Percentiles rank a stretch among this genome's conserved stretches.
phyloP scores from a whole-genome alignment of 2,797 vertebrate species.

The Diglossa cyanea region DNA sequence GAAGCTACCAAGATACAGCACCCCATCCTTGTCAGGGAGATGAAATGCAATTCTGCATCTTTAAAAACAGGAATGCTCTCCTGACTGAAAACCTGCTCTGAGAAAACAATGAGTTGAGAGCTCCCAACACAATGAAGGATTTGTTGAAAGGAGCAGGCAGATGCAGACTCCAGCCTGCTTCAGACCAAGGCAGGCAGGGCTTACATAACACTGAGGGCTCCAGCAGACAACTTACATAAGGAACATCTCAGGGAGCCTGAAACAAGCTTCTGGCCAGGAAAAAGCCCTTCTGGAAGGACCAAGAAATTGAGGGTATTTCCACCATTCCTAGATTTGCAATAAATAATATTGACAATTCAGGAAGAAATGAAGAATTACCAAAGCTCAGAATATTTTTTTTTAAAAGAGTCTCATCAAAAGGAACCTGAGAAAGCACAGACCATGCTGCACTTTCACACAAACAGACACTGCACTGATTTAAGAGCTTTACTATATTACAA shows the following conservation, averaged over 20 bases:
- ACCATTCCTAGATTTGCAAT: not conserved
- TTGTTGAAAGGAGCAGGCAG: not conserved
- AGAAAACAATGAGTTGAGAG: not conserved
- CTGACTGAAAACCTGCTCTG: not conserved
- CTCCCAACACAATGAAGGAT: not conserved
- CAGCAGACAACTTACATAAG: constrained; percentile 1
- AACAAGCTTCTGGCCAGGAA: not conserved
- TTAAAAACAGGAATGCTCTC: not conserved
- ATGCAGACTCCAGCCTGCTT: not conserved
- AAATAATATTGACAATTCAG: not conserved
- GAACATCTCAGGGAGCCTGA: not conserved
- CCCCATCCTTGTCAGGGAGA: not conserved
- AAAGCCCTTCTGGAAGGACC: not conserved
- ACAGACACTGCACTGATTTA: not conserved
- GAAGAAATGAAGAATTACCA: not conserved
- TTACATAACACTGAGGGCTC: constrained; percentile 42
- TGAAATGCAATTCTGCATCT: not conserved
- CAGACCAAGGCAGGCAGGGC: not conserved
- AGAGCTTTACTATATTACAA: not conserved
- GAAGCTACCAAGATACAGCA: not conserved
- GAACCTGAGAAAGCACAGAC: not conserved
- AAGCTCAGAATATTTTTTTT: not conserved
- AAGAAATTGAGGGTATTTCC: not conserved
- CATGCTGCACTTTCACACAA: not conserved
- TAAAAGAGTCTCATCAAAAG: not conserved